These are phyloP conservation scores for Brevimyrus niger DNA, from an alignment of 2,113 vertebrate species.

Conservation along the genomic window DNA sequence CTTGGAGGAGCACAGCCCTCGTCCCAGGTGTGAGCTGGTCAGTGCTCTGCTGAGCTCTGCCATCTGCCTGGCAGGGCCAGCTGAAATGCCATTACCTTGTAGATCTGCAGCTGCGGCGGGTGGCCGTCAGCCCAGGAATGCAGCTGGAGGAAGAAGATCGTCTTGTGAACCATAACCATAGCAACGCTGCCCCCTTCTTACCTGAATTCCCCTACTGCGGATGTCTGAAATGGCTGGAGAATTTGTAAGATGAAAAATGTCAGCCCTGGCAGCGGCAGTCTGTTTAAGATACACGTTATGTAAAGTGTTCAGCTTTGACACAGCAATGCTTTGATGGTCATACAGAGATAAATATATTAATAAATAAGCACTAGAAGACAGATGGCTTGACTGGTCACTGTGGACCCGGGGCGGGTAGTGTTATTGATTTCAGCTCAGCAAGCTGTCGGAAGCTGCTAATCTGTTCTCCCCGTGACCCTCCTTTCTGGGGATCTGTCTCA, in stretches of 20 bases:
- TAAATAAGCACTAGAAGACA: background rate
- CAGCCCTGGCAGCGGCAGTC: background rate
- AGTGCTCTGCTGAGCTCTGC: background rate
- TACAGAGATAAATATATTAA: background rate
- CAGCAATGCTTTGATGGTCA: background rate
- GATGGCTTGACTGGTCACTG: slow-evolving; percentile 6
- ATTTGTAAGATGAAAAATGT: background rate
- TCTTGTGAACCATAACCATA: slow-evolving; percentile 1
- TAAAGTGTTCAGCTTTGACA: background rate
- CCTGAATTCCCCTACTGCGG: background rate
- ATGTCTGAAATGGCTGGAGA: background rate
- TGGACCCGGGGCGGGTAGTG: background rate
- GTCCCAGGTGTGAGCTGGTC: background rate
- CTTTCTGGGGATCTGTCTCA: background rate
- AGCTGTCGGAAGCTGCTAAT: slow-evolving; percentile 13
- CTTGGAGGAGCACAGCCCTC: background rate
- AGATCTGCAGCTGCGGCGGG: background rate
- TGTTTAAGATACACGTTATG: background rate
- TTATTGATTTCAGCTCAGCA: slow-evolving; percentile 11
- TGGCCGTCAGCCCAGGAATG: background rate
- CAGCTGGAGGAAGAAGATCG: background rate
- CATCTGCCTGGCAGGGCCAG: background rate
- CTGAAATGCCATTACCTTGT: background rate
- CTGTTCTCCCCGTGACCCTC: background rate
- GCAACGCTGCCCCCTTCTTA: slow-evolving; percentile 1